phyloP scores from a whole-genome alignment of 2,888 invertebrate genomes.

The Eupithecia pulchellata region DNA sequence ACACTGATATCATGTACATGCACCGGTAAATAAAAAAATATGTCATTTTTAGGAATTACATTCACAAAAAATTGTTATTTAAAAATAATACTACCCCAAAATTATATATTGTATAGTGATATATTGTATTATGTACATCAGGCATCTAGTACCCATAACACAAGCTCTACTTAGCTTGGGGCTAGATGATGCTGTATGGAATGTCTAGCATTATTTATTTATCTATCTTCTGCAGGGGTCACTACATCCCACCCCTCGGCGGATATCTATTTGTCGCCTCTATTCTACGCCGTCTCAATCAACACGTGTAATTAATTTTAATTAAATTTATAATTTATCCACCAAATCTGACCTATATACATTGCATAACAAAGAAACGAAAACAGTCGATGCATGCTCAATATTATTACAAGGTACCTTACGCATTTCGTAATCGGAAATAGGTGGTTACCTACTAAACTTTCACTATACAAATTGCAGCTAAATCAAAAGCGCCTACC shows the following conservation, averaged over 20 bases:
- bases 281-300: not conserved
- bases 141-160: too few species aligned
- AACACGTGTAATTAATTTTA: not conserved
- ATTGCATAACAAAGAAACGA: constrained; percentile 24
- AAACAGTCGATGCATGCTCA: constrained; percentile 27
- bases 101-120: too few species aligned
- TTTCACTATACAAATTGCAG: constrained; percentile 72
- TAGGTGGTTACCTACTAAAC: constrained; percentile 54
- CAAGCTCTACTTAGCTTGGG: too few species aligned
- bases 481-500: constrained; percentile 53
- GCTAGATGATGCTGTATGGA: too few species aligned
- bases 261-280: not conserved
- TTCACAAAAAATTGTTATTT: too few species aligned
- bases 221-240: not conserved
- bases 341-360: constrained; percentile 30
- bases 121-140: too few species aligned
- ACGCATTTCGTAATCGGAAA: constrained; percentile 48
- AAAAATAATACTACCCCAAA: too few species aligned
- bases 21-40: too few species aligned
- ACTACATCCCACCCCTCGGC: not conserved
- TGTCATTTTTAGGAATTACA: too few species aligned
- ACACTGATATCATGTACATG: too few species aligned
- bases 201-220: too few species aligned
- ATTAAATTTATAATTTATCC: not conserved
- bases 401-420: constrained; percentile 36